These are phyloP conservation scores for Drosophila borborema DNA, from an alignment of 2,888 invertebrate species.

Conservation along the genomic window DNA sequence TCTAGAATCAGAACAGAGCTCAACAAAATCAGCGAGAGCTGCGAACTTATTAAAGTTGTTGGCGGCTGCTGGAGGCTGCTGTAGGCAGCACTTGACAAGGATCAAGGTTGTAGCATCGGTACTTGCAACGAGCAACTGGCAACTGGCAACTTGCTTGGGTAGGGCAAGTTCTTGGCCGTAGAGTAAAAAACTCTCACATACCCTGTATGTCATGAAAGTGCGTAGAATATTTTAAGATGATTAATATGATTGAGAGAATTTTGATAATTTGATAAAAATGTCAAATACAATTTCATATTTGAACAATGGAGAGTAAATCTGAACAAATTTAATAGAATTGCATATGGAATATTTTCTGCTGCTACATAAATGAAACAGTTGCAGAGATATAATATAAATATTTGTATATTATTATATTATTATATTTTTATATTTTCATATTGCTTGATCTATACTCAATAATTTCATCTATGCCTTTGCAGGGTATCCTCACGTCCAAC, in stretches of 20 bases:
- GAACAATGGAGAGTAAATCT: not conserved
- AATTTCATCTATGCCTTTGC: not conserved
- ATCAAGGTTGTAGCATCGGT: conserved; percentile 75
- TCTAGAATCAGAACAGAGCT: conserved; percentile 55
- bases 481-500: conserved; percentile 3
- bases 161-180: conserved; percentile 41
- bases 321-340: too few relatives aligned
- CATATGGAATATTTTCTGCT: too few relatives aligned
- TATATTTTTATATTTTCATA: not conserved
- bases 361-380: too few relatives aligned
- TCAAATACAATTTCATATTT: not conserved
- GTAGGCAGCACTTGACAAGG: conserved; percentile 81
- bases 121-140: conserved; percentile 37
- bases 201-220: conserved; percentile 10
- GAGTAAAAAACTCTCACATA: conserved; percentile 2
- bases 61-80: conserved; percentile 56
- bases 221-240: not conserved
- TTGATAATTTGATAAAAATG: not conserved
- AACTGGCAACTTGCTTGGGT: conserved; percentile 34
- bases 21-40: conserved; percentile 62
- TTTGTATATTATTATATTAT: not conserved
- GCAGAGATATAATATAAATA: too few relatives aligned
- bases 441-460: too few relatives aligned
- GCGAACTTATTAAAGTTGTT: conserved; percentile 80
- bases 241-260: too few relatives aligned